Percentiles rank a stretch among this genome's conserved stretches.
Conservation (phyloP, 2,797 vertebrate species). For the Geotrypetes seraphini region DNA sequence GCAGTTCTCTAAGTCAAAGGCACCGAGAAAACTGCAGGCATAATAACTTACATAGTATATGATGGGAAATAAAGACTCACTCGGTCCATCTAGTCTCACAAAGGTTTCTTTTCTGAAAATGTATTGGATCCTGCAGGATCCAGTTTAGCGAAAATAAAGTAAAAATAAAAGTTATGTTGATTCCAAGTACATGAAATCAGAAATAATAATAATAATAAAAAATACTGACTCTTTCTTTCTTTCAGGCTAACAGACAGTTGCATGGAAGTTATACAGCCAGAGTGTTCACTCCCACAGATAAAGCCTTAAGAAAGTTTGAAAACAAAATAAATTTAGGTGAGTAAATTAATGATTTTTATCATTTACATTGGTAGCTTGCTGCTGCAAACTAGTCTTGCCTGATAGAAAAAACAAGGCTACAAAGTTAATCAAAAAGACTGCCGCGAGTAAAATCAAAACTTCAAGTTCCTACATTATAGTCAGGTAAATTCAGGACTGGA, state of each 20-base stretch:
- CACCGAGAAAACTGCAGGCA: too few relatives aligned
- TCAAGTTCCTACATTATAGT: background rate
- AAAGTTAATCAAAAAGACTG: too few relatives aligned
- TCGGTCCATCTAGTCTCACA: too few relatives aligned
- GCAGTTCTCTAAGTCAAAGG: too few relatives aligned
- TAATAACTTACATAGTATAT: too few relatives aligned
- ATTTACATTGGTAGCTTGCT: background rate
- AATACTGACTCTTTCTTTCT: conserved; percentile 3
- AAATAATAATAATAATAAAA: too few relatives aligned
- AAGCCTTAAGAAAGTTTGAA: conserved; percentile 82
- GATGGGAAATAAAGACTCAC: too few relatives aligned
- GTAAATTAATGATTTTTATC: conserved; percentile 7
- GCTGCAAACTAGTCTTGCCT: background rate
- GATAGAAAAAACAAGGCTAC: too few relatives aligned
- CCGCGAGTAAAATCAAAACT: background rate
- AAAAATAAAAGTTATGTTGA: background rate
- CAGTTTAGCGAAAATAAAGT: background rate
- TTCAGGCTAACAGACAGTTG: conserved; percentile 71
- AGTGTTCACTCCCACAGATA: conserved; percentile 75
- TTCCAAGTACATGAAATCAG: background rate
- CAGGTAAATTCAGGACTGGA: too few relatives aligned
- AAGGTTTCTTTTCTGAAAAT: background rate
- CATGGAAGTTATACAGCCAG: conserved; percentile 44
- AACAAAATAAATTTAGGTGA: conserved; percentile 91
- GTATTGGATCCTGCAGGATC: background rate